Conservation (phyloP, 2,113 vertebrate genomes). For the Phrynosoma blainvillii region DNA sequence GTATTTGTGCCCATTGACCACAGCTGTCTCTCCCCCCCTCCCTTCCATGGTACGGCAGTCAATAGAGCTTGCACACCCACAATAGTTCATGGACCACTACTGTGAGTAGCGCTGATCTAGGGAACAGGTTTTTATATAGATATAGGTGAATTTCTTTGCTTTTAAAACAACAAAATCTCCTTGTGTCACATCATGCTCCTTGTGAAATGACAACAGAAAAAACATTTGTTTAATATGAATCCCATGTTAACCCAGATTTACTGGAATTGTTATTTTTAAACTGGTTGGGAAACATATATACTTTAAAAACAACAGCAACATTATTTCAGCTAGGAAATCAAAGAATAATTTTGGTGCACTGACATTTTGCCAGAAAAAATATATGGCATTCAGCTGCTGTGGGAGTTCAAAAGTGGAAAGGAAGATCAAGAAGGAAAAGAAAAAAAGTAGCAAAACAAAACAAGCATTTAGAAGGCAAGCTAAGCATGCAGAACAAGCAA, state of each 20-base stretch:
- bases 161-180: not conserved
- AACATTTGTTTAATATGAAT: not conserved
- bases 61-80: too few relatives aligned
- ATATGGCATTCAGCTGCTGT: constrained; percentile 63
- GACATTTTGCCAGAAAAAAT: constrained; percentile 66
- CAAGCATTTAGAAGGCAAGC: constrained; percentile 79
- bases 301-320: constrained; percentile 43
- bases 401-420: constrained; percentile 68
- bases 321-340: constrained; percentile 57
- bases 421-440: constrained; percentile 73
- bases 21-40: too few relatives aligned
- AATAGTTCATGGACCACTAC: too few relatives aligned
- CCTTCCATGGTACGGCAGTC: too few relatives aligned
- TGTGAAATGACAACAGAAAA: not conserved
- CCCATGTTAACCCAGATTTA: constrained; percentile 30
- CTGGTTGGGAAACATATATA: constrained; percentile 43
- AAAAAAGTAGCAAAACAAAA: constrained; percentile 73
- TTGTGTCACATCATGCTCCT: not conserved
- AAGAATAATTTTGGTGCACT: constrained; percentile 51
- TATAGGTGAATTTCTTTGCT: not conserved
- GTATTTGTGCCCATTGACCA: too few relatives aligned
- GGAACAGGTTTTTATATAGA: not conserved
- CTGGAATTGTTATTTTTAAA: constrained; percentile 38
- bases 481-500: constrained; percentile 83
- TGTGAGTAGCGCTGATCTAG: not conserved